These are phyloP conservation scores for Dromococcyx pavoninus DNA, from an alignment of 2,797 vertebrate species.

Conservation along the genomic window DNA sequence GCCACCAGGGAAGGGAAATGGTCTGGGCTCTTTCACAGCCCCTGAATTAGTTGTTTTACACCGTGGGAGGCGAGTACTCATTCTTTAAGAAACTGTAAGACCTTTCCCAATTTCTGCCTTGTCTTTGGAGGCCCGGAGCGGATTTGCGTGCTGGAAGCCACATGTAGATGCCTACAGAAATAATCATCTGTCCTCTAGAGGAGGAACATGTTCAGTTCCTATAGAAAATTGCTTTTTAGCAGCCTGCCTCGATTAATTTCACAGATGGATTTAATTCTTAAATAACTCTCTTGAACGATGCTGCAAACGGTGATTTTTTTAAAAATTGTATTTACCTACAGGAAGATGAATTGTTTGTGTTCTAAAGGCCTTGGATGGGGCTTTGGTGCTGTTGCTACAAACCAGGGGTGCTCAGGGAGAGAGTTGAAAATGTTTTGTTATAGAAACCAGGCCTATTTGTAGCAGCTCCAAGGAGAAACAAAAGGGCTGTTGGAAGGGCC, in stretches of 20 bases:
- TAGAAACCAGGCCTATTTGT: neutral
- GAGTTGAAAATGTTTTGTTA: too few relatives aligned
- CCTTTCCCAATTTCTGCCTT: neutral
- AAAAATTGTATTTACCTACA: accelerated
- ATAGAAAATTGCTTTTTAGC: neutral
- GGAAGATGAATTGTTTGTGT: neutral
- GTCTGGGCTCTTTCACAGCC: neutral
- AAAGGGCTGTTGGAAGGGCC: neutral
- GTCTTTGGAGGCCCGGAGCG: neutral
- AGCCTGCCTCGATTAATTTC: neutral
- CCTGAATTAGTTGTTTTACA: neutral
- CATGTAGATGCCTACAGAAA: neutral
- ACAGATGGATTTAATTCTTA: neutral
- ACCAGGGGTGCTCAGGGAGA: accelerated
- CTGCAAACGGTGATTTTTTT: neutral
- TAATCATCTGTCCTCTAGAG: neutral
- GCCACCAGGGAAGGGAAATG: neutral
- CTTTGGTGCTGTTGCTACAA: neutral
- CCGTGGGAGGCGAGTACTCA: neutral
- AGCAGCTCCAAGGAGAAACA: neutral
- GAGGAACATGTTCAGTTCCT: neutral
- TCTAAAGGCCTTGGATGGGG: neutral
- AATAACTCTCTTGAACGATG: neutral
- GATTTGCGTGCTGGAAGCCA: neutral
- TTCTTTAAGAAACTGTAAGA: neutral